These are phyloP conservation scores for Agrochola circellaris DNA, from an alignment of 2,888 invertebrate genomes.

Conservation along the genomic window DNA sequence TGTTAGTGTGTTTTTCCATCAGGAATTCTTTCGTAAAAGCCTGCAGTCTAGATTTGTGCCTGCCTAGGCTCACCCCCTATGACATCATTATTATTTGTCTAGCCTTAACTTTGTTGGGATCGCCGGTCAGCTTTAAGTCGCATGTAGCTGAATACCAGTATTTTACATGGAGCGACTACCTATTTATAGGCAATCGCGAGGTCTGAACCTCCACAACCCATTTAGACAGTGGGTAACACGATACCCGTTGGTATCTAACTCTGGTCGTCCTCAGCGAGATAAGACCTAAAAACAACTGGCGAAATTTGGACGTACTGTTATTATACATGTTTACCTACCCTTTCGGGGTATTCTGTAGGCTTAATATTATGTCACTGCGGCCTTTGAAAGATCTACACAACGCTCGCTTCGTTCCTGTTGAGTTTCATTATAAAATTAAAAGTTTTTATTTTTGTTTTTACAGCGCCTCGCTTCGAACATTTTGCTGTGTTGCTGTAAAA, in stretches of 20 bases:
- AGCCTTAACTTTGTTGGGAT: neutral
- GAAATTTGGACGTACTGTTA: neutral
- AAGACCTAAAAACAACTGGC: neutral
- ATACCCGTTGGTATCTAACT: neutral
- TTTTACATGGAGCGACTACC: neutral
- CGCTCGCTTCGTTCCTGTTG: conserved; percentile 14
- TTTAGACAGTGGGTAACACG: neutral
- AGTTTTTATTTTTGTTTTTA: conserved; percentile 60
- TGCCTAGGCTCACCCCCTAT: neutral
- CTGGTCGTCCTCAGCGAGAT: too few relatives aligned
- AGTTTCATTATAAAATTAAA: conserved; percentile 58
- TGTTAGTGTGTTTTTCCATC: neutral
- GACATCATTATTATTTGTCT: neutral
- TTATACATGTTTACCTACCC: neutral
- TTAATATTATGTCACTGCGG: neutral
- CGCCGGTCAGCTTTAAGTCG: neutral
- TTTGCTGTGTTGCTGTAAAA: conserved; percentile 34
- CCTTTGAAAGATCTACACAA: conserved; percentile 16
- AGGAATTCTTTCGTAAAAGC: neutral
- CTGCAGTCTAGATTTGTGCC: neutral
- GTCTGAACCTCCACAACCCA: neutral
- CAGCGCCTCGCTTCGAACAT: conserved; percentile 10
- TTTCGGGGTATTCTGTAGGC: neutral
- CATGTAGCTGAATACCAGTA: neutral
- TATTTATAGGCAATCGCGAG: too few relatives aligned